Conservation (phyloP, 1,140 invertebrate genomes). For the Caenorhabditis inopinata region DNA sequence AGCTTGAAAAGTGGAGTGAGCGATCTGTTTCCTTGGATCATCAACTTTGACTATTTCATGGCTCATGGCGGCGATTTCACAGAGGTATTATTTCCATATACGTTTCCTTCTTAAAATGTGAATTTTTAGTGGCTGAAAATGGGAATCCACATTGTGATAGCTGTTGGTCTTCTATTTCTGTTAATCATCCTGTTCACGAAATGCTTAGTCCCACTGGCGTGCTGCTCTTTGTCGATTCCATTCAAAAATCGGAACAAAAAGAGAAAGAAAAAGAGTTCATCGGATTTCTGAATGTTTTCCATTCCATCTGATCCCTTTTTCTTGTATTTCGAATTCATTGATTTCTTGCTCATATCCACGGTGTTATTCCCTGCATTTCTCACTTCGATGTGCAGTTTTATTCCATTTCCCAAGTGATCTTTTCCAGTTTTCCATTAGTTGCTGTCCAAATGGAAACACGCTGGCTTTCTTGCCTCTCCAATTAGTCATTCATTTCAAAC, state of each 20-base stretch:
- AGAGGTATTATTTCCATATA: neutral
- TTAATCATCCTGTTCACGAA: slow-evolving; percentile 5
- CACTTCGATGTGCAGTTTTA: neutral
- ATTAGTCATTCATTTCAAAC: neutral
- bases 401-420: slow-evolving; percentile 7
- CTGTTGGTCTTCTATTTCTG: neutral
- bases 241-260: slow-evolving; percentile 11
- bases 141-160: slow-evolving; percentile 4
- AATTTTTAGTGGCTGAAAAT: slow-evolving; percentile 15
- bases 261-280: slow-evolving; percentile 15
- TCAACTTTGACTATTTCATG: slow-evolving; percentile 13
- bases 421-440: too few species aligned
- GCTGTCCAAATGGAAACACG: neutral
- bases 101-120: too few species aligned
- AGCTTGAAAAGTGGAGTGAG: slow-evolving; percentile 12
- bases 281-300: neutral
- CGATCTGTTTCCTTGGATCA: neutral
- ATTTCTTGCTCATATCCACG: slow-evolving; percentile 15
- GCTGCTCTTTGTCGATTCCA: neutral
- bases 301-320: neutral
- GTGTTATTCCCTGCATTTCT: slow-evolving; percentile 7
- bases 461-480: neutral
- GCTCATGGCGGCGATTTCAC: neutral
- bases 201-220: neutral
- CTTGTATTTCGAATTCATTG: neutral